Conservation (phyloP, 2,888 invertebrate species). For the Megamerina dolium region DNA sequence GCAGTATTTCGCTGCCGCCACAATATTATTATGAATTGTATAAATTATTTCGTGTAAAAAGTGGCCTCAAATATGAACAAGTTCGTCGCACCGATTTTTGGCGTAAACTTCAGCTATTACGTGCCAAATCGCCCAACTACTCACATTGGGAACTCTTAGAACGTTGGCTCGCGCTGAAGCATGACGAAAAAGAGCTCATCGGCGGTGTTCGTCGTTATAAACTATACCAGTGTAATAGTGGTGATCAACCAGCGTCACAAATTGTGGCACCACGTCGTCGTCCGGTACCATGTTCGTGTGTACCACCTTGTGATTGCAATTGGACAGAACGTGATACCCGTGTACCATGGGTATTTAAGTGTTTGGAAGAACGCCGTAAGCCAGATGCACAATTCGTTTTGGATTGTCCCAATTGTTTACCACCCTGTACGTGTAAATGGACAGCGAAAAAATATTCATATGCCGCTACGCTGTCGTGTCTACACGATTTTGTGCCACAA, state of each 20-base stretch:
- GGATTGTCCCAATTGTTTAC: conserved; percentile 11
- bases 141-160: conserved; percentile 54
- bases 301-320: conserved; percentile 32
- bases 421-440: conserved; percentile 23
- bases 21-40: conserved; percentile 52
- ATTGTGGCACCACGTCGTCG: conserved; percentile 14
- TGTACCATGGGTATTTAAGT: conserved; percentile 19
- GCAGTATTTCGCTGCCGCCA: conserved; percentile 50
- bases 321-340: conserved; percentile 21
- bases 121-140: conserved; percentile 45
- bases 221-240: conserved; percentile 14
- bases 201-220: conserved; percentile 28
- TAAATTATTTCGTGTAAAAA: conserved; percentile 52
- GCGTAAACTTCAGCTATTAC: conserved; percentile 53
- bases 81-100: conserved; percentile 51
- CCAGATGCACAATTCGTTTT: conserved; percentile 3
- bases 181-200: conserved; percentile 25
- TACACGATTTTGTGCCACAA: conserved; percentile 11
- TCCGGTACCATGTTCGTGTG: conserved; percentile 25
- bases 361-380: conserved; percentile 8
- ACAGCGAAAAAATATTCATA: conserved; percentile 13
- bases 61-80: conserved; percentile 52
- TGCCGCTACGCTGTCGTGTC: conserved; percentile 9
- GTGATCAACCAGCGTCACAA: too few relatives aligned
- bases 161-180: conserved; percentile 24